phyloP scores from a whole-genome alignment of 2,888 invertebrate genomes.

The Heteropelma amictum region DNA sequence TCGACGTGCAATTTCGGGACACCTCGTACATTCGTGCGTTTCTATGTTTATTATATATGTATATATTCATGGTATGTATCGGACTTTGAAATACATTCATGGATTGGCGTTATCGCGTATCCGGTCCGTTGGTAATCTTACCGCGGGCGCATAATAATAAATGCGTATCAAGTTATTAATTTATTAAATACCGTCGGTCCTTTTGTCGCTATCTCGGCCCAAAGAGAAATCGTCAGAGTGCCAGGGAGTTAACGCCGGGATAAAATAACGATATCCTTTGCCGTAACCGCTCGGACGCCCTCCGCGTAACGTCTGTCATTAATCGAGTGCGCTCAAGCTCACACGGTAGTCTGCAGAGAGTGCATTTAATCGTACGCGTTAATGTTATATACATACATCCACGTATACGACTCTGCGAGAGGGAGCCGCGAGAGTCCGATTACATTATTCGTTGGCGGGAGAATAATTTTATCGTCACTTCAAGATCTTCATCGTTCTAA shows the following conservation, averaged over 20 bases:
- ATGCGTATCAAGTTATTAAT: slow-evolving; percentile 47
- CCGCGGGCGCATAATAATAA: slow-evolving; percentile 30
- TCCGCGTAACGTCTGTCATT: slow-evolving; percentile 44
- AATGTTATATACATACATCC: not conserved
- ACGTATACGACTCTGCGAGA: not conserved
- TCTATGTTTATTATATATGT: not conserved
- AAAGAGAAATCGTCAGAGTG: slow-evolving; percentile 15
- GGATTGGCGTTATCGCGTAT: slow-evolving; percentile 37
- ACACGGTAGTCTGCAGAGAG: not conserved
- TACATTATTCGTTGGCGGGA: slow-evolving; percentile 29
- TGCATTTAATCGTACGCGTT: not conserved
- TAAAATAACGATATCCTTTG: slow-evolving; percentile 36
- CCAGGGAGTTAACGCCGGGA: slow-evolving; percentile 24
- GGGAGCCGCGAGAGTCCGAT: not conserved
- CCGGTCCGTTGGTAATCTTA: slow-evolving; percentile 25
- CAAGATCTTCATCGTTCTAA: not conserved
- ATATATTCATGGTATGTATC: not conserved
- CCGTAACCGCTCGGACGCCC: slow-evolving; percentile 31
- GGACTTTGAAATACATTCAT: slow-evolving; percentile 13
- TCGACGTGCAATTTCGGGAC: no score
- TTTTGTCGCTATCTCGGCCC: slow-evolving; percentile 25
- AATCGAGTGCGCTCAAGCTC: slow-evolving; percentile 41
- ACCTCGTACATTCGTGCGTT: not conserved
- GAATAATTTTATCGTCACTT: slow-evolving; percentile 36
- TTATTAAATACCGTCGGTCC: slow-evolving; percentile 44